Evolutionary conservation across 2,113 vertebrate species (phyloP).

Genomic region (Diglossa brunneiventris): DNA sequence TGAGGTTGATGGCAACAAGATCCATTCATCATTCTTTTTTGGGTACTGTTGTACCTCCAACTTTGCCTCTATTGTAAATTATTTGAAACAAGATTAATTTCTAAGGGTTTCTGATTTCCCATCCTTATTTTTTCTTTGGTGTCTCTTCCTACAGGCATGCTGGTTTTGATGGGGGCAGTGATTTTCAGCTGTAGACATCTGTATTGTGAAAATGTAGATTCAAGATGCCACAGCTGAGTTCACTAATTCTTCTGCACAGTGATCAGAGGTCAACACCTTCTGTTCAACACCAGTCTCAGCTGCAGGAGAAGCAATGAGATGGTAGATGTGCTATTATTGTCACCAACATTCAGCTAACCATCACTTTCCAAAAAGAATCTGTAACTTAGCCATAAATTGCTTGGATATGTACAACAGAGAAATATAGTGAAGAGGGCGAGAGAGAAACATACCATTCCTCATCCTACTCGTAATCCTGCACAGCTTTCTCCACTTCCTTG

Average conservation of each 20-base stretch:
- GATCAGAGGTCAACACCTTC: neutral
- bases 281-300: neutral
- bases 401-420: neutral
- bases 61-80: neutral
- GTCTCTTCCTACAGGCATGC: neutral
- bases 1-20: neutral
- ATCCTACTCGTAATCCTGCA: neutral
- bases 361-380: neutral
- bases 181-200: neutral
- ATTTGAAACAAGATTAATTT: neutral
- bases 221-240: neutral
- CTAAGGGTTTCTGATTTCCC: neutral
- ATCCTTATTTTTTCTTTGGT: neutral
- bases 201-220: neutral
- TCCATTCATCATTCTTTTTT: neutral
- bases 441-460: constrained; percentile 3
- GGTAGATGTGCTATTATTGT: neutral
- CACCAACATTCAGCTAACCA: neutral
- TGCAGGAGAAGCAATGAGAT: neutral
- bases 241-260: neutral
- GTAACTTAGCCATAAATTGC: neutral
- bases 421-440: rapidly evolving
- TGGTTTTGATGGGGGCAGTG: neutral
- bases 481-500: neutral
- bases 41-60: neutral